phyloP scores from a whole-genome alignment of 2,797 vertebrate species.

The Scolopax rusticola region DNA sequence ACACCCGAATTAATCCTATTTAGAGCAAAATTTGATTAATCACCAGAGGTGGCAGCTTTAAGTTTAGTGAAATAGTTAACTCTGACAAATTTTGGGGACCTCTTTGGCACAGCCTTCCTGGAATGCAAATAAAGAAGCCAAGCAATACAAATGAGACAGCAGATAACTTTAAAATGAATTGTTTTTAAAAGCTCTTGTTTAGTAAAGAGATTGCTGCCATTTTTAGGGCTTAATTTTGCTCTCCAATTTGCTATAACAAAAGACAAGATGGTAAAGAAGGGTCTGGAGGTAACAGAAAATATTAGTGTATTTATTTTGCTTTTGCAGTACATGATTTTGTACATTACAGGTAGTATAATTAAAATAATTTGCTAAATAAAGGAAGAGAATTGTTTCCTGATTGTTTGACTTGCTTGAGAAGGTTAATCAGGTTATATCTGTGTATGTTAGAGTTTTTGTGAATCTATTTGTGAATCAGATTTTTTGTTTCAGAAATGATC shows the following conservation, averaged over 20 bases:
- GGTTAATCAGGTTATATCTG: neutral
- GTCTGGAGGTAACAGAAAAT: neutral
- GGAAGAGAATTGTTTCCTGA: neutral
- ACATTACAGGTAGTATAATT: neutral
- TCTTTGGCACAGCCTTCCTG: conserved; percentile 13
- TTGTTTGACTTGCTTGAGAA: neutral
- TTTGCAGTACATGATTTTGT: neutral
- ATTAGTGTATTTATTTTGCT: neutral
- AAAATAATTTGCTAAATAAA: neutral
- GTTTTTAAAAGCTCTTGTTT: neutral
- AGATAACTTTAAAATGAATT: neutral
- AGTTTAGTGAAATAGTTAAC: conserved; percentile 71
- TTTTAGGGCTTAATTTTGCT: conserved; percentile 25
- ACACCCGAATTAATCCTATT: conserved; percentile 81
- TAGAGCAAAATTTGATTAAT: conserved; percentile 82
- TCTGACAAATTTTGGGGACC: conserved; percentile 62
- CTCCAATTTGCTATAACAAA: neutral
- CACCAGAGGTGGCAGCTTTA: conserved; percentile 70
- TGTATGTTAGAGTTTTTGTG: neutral
- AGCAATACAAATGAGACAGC: neutral
- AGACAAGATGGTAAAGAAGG: neutral
- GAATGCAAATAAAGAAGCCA: conserved; percentile 26
- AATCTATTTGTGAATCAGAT: neutral
- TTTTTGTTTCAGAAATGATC: neutral
- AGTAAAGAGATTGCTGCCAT: neutral